Evolutionary conservation across 1,140 invertebrate genomes (phyloP).

Genomic region (Ptiloglossa arizonensis): DNA sequence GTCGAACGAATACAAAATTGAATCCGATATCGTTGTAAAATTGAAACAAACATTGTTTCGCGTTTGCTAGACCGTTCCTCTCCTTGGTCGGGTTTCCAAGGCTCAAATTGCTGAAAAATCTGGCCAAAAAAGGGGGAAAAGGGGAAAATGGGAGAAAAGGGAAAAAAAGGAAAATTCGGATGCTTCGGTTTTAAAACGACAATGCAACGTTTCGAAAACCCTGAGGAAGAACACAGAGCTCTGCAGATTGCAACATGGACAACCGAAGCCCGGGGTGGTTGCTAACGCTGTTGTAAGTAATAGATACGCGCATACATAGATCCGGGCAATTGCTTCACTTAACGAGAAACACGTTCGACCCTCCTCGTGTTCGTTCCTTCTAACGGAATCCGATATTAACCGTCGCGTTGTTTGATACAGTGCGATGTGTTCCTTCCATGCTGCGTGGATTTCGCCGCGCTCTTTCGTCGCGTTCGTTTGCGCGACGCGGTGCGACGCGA

Average conservation of each 20-base stretch:
- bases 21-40: neutral
- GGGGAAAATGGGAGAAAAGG: neutral
- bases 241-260: conserved; percentile 64
- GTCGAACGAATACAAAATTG: conserved; percentile 17
- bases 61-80: too few relatives aligned
- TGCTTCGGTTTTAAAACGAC: too few relatives aligned
- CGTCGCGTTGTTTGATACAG: conserved; percentile 70
- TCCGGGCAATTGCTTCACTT: conserved; percentile 79
- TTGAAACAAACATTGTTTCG: neutral
- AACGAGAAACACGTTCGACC: conserved; percentile 79
- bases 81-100: neutral
- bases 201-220: too few relatives aligned
- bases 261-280: conserved; percentile 75
- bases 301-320: too few relatives aligned
- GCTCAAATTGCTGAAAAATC: too few relatives aligned
- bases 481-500: too few relatives aligned
- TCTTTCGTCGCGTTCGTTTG: conserved; percentile 51
- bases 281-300: conserved; percentile 76
- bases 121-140: too few relatives aligned
- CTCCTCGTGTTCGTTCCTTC: conserved; percentile 58
- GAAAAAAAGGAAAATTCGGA: neutral
- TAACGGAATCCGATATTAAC: conserved; percentile 69
- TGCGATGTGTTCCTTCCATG: conserved; percentile 55
- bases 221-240: conserved; percentile 42
- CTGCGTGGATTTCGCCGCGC: conserved; percentile 57